phyloP scores from a whole-genome alignment of 2,113 vertebrate genomes.

The Coptodon rendalli region DNA sequence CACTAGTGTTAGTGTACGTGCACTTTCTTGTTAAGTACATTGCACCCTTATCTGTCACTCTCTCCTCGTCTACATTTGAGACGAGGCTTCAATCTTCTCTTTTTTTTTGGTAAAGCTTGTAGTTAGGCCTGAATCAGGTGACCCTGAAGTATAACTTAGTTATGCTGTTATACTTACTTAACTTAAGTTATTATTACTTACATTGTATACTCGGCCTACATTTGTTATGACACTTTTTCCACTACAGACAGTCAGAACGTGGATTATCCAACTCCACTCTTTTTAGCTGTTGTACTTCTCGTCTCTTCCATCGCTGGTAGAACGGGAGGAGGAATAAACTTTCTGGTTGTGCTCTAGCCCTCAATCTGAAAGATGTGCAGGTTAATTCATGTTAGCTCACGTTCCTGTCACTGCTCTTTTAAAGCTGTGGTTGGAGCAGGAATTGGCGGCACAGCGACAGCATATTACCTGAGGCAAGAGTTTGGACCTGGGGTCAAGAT shows the following conservation, averaged over 20 bases:
- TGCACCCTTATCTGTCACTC: neutral
- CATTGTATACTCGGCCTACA: neutral
- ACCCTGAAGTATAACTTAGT: neutral
- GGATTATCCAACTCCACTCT: neutral
- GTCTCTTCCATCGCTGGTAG: neutral
- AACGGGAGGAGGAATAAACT: neutral
- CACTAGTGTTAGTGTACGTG: neutral
- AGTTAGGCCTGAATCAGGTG: neutral
- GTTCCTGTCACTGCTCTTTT: neutral
- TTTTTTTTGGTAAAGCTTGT: neutral
- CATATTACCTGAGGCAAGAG: constrained; percentile 84
- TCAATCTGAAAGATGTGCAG: neutral
- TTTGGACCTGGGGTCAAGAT: constrained; percentile 81
- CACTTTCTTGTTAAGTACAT: neutral
- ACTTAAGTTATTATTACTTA: neutral
- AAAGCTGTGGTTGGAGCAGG: constrained; percentile 88
- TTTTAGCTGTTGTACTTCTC: neutral
- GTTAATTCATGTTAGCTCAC: neutral
- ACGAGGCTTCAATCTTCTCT: neutral
- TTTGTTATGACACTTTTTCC: neutral
- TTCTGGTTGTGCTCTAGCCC: neutral
- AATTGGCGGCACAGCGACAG: constrained; percentile 82
- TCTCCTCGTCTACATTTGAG: neutral
- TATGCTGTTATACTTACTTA: neutral
- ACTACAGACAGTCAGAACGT: neutral